phyloP scores from a whole-genome alignment of 2,797 vertebrate species.

The Tympanoctomys barrerae region DNA sequence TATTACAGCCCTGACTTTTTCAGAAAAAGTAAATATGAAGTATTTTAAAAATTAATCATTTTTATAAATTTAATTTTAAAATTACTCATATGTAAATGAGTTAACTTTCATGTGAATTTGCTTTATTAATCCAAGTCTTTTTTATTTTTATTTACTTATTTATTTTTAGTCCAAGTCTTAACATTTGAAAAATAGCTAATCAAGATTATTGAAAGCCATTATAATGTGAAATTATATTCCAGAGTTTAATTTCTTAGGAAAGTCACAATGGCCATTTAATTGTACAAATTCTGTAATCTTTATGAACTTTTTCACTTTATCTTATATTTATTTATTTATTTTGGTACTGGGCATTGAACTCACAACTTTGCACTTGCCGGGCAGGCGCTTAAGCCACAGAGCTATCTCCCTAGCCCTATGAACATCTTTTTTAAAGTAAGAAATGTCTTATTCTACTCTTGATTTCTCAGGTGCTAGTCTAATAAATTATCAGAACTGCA shows the following conservation, averaged over 20 bases:
- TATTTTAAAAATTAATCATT: not conserved
- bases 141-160: too few species aligned
- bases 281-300: not conserved
- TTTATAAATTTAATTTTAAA: not conserved
- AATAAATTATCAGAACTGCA: not conserved
- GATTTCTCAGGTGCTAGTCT: not conserved
- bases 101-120: not conserved
- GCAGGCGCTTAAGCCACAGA: too few species aligned
- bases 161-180: not conserved
- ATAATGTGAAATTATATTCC: not conserved
- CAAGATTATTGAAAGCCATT: not conserved
- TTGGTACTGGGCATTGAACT: too few species aligned
- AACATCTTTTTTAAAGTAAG: not conserved
- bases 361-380: too few species aligned
- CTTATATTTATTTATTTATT: too few species aligned
- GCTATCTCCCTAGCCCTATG: too few species aligned
- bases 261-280: not conserved
- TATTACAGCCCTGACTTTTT: conserved; percentile 6
- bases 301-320: not conserved
- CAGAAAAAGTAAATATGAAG: conserved; percentile 18
- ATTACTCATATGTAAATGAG: not conserved
- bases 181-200: not conserved
- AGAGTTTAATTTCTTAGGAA: not conserved
- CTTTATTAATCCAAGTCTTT: too few species aligned
- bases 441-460: not conserved